Conservation (phyloP, 1,140 invertebrate species). For the Danaus melanippus region DNA sequence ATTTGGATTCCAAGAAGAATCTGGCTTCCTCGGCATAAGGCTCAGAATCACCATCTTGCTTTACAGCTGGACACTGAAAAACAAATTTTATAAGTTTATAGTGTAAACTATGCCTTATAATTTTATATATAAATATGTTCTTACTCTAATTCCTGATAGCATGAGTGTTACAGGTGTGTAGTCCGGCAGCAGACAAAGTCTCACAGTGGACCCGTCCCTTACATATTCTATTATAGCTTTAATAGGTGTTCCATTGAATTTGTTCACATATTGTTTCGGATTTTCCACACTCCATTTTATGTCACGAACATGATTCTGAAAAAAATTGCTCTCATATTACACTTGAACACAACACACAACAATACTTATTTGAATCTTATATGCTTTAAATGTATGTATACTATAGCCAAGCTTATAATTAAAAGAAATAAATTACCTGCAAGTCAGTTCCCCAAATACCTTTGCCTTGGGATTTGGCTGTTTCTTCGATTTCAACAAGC, state of each 20-base stretch:
- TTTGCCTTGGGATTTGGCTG: constrained; percentile 88
- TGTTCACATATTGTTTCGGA: constrained; percentile 79
- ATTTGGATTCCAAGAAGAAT: constrained; percentile 91
- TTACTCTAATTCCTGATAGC: constrained; percentile 92
- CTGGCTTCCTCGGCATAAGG: constrained; percentile 74
- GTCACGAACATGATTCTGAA: constrained; percentile 79
- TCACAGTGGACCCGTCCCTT: constrained; percentile 94
- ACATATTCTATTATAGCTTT: constrained; percentile 95
- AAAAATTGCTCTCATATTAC: constrained; percentile 10
- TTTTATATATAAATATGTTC: constrained; percentile 30
- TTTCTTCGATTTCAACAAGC: constrained; percentile 91
- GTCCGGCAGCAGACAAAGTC: constrained; percentile 88
- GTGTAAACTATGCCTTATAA: too few species aligned
- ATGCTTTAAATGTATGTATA: too few species aligned
- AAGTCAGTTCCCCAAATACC: constrained; percentile 83
- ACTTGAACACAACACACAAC: constrained; percentile 7
- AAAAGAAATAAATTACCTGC: constrained; percentile 31
- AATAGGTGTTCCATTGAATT: constrained; percentile 55
- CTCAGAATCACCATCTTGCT: constrained; percentile 62
- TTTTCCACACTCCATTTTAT: constrained; percentile 89
- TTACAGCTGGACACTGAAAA: constrained; percentile 48
- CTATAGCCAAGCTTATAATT: constrained; percentile 3
- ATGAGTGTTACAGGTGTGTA: constrained; percentile 93
- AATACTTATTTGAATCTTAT: constrained; percentile 17
- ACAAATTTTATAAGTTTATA: constrained; percentile 8